Evolutionary conservation across 2,888 invertebrate genomes (phyloP), one percentile per base, ranked within the genome.

Genomic region (Pammene aurita): DNA sequence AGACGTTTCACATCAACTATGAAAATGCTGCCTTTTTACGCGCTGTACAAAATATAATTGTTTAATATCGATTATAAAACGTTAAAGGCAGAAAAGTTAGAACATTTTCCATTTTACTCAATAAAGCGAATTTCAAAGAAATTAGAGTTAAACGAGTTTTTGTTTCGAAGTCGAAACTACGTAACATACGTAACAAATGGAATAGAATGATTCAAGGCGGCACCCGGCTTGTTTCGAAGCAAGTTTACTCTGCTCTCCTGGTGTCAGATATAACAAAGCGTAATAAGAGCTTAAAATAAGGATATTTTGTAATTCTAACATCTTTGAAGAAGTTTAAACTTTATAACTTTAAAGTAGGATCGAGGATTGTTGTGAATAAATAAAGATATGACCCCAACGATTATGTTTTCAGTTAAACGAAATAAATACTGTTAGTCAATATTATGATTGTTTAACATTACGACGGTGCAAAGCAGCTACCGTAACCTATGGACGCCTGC

Each of bases 111-210:
- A 18, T 44, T 62, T 55, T 26, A 56, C 52, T 58, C 54, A 46
- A 60, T 64, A 68, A 57, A 54, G 48, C 18, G 44, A 55, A 55
- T 55, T 60, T n/a, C 14, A 13, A 65, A 65, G 54, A 69, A 69
- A 57, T 69, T 69, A 54, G 16, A 60, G 41, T 34, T 64, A 54
- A 64, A 65, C 44, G 69, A 69, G 64, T 69, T 69, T 68, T 68
- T 69, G 69, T 69, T 65, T 58, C 54, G 34, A 58, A 65, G 46
- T 41, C 16, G 58, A 13, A 63, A 57, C 42, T 57, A 41, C 48
- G 67, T 50, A 64, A 64, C 55, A 57, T 64, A 64, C 68, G 63
- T 57, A 63, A 64, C 68, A 64, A 68, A 68, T 64, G 68, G 64
- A 64, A 68, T 64, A 44, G 54, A 68, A 68, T 68, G 57, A 68